A percentile compares a stretch with the other conserved stretches of the same genome.
Conservation (phyloP, 2,888 invertebrate species). For the Standfussiana lucernea region DNA sequence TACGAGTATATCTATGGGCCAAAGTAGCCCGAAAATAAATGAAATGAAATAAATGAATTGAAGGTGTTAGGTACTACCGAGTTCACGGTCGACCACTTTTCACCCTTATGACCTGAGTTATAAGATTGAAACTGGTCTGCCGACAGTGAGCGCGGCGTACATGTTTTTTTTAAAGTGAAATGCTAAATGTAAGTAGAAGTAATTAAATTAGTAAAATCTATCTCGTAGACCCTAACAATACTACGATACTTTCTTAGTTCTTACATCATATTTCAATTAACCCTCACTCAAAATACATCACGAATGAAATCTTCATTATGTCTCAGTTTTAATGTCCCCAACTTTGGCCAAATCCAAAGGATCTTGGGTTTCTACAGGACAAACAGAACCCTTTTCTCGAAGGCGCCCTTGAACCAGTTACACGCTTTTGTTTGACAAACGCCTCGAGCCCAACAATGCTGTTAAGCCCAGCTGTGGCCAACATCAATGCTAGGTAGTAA, state of each 20-base stretch:
- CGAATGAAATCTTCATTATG: conserved; percentile 42
- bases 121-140: too few species aligned
- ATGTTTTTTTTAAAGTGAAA: background rate
- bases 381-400: conserved; percentile 41
- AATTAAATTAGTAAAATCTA: background rate
- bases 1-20: too few species aligned
- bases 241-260: background rate
- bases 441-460: conserved; percentile 48
- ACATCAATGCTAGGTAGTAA: too few species aligned
- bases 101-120: too few species aligned
- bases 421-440: conserved; percentile 51
- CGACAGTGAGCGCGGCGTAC: too few species aligned
- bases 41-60: too few species aligned
- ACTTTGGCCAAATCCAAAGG: conserved; percentile 34
- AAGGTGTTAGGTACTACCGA: too few species aligned
- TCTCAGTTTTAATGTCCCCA: conserved; percentile 26
- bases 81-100: too few species aligned
- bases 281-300: conserved; percentile 23
- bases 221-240: background rate
- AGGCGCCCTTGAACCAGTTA: conserved; percentile 55
- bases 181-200: background rate
- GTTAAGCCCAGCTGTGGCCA: conserved; percentile 52
- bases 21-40: too few species aligned
- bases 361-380: conserved; percentile 17
- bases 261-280: conserved; percentile 40